phyloP scores from a whole-genome alignment of 1,140 invertebrate species.

The Drosophila sproati region DNA sequence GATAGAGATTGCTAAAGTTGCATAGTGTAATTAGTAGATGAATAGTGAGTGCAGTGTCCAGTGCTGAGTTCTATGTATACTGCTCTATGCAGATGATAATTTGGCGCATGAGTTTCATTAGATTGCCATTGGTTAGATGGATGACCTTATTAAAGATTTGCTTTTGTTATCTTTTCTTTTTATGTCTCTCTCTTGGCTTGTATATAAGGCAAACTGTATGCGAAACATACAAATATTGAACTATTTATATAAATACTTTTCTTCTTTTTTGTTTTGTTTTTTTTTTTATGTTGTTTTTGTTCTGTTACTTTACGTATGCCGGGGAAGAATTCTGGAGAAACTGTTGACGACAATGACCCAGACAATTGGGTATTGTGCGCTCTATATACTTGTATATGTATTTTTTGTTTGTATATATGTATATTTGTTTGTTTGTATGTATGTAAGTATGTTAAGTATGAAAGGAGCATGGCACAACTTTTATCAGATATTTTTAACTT shows the following conservation, averaged over 20 bases:
- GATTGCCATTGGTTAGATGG: conserved; percentile 40
- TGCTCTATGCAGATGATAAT: conserved; percentile 42
- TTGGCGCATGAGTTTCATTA: conserved; percentile 56
- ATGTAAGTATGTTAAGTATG: conserved; percentile 24
- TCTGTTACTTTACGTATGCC: conserved; percentile 56
- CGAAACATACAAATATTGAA: conserved; percentile 76
- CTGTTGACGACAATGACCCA: conserved; percentile 28
- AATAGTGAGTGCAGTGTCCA: conserved; percentile 28
- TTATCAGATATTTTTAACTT: conserved; percentile 19
- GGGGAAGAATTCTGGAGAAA: conserved; percentile 66
- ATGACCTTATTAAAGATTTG: conserved; percentile 37
- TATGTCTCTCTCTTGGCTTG: conserved; percentile 60
- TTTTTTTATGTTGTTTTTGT: neutral
- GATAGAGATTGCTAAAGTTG: conserved; percentile 17
- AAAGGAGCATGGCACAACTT: conserved; percentile 49
- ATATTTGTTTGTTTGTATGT: conserved; percentile 9
- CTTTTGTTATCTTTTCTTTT: conserved; percentile 10
- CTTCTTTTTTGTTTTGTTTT: conserved; percentile 3
- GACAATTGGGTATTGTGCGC: conserved; percentile 19
- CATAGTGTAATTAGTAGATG: conserved; percentile 39
- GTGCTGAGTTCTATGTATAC: conserved; percentile 32
- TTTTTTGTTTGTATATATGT: conserved; percentile 14
- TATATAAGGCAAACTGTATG: conserved; percentile 83
- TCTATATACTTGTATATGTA: conserved; percentile 12
- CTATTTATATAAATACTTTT: conserved; percentile 74